A percentile compares a stretch with the other conserved stretches of the same genome.
These are phyloP conservation scores for Hippocampus mohnikei DNA, from an alignment of 2,113 vertebrate genomes.

Conservation along the genomic window DNA sequence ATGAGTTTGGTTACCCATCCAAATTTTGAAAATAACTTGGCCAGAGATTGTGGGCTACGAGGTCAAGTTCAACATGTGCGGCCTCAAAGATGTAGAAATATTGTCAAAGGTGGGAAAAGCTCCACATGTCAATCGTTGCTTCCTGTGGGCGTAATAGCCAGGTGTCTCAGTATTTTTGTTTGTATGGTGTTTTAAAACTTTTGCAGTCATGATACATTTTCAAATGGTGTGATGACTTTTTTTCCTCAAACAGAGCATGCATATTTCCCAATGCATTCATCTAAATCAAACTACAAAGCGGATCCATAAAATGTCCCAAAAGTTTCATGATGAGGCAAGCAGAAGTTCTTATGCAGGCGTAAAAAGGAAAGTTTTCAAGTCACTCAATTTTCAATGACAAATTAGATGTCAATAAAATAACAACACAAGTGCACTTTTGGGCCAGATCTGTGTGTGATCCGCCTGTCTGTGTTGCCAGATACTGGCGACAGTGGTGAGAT, in stretches of 20 bases:
- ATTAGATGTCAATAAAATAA: constrained; percentile 34
- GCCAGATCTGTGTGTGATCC: constrained; percentile 33
- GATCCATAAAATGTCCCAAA: neutral
- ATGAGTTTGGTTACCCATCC: neutral
- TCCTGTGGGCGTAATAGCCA: neutral
- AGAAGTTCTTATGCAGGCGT: neutral
- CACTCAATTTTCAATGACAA: constrained; percentile 8
- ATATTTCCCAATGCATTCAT: neutral
- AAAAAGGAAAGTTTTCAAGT: neutral
- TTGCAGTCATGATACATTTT: neutral
- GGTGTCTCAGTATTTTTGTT: neutral
- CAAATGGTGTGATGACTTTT: neutral
- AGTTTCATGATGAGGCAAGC: neutral
- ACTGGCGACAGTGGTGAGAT: constrained; percentile 53
- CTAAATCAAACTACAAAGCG: neutral
- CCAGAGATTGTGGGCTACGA: neutral
- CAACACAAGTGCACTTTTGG: constrained; percentile 29
- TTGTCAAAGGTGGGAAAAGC: neutral
- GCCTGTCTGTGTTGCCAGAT: constrained; percentile 34
- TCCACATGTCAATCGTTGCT: neutral
- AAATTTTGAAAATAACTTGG: neutral
- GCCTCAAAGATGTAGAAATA: neutral
- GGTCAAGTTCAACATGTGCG: neutral
- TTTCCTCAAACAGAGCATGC: neutral
- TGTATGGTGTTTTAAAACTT: neutral